Evolutionary conservation across 2,113 vertebrate genomes (phyloP).

Genomic region (Cryptotis parvus): DNA sequence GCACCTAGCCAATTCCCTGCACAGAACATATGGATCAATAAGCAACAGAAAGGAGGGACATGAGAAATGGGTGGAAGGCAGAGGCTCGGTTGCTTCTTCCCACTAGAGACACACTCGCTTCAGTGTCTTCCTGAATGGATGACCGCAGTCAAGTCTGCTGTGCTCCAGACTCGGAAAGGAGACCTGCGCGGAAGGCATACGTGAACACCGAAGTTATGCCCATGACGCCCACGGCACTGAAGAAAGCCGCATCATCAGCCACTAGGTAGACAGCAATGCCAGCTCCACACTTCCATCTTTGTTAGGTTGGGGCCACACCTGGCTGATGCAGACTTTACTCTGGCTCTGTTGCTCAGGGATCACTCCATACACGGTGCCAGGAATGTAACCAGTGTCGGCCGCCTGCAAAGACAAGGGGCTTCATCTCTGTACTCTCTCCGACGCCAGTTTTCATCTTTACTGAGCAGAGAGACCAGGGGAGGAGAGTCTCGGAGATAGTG

Average conservation of each 20-base stretch:
- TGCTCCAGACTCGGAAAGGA: neutral
- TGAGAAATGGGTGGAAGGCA: neutral
- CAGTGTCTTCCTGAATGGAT: neutral
- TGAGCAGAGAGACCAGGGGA: neutral
- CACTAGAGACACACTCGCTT: neutral
- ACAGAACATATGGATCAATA: neutral
- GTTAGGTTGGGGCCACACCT: too few relatives aligned
- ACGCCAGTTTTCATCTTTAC: neutral
- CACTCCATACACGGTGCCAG: too few relatives aligned
- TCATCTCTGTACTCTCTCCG: too few relatives aligned
- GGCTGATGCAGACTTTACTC: too few relatives aligned
- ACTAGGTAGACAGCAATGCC: neutral
- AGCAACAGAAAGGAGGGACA: neutral
- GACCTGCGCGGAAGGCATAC: neutral
- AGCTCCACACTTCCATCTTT: too few relatives aligned
- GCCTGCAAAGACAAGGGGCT: too few relatives aligned
- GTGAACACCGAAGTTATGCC: neutral
- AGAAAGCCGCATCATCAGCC: neutral
- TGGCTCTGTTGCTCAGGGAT: too few relatives aligned
- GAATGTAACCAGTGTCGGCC: too few relatives aligned
- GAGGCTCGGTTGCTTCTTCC: neutral
- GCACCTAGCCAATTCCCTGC: neutral
- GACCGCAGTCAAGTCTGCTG: neutral
- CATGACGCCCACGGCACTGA: accelerated
- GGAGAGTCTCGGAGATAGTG: neutral